Evolutionary conservation across 1,140 invertebrate species (phyloP), one percentile per base, ranked within the genome.

Genomic region (Drosophila funebris): DNA sequence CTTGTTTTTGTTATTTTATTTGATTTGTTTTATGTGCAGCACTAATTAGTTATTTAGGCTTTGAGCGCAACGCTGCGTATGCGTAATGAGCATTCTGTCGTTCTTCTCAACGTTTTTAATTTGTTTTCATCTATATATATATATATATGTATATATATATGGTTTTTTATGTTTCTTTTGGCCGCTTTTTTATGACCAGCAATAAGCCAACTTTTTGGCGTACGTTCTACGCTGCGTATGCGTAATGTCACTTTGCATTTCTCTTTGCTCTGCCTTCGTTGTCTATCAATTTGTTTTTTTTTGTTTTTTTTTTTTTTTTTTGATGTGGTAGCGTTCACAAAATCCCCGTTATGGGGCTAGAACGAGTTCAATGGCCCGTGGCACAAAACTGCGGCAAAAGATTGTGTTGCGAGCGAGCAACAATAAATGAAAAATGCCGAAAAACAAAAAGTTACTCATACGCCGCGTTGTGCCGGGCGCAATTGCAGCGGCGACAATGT

Each of bases 401-500:
- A 76, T 73, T 76, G 48, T 41, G 41, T 20, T 18, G 41, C 41
- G 18, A 43, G 9, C 37, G 63, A 57, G 57, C 63, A 67, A 76
- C 29, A 52, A 52, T 73, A 76, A 74, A 70, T 73, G 52, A 69
- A 73, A 76, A 76, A 73, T 71, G 36, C 70, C 29, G 20, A 52
- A 76, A 73, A 69, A 68, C 70, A 73, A 77, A 54, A 69, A 73
- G 74, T 73, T 73, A 18, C 53, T 60, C 71, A 73, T 73, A 70
- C 74, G 74, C 57, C 74, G 43, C 63, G 63, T 73, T 62, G 48
- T 24, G 24, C 20, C 20, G 3, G 20, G 41, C 16, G 18, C n/a
- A 44, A 29, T 24, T 52, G 48, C 48, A 52, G 48, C 48, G 48
- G 48, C 48, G 48, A 52, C 48, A 52, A 52, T 52, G 48, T 52